These are phyloP conservation scores for Brienomyrus longianalis DNA, from an alignment of 2,113 vertebrate species.

Conservation along the genomic window DNA sequence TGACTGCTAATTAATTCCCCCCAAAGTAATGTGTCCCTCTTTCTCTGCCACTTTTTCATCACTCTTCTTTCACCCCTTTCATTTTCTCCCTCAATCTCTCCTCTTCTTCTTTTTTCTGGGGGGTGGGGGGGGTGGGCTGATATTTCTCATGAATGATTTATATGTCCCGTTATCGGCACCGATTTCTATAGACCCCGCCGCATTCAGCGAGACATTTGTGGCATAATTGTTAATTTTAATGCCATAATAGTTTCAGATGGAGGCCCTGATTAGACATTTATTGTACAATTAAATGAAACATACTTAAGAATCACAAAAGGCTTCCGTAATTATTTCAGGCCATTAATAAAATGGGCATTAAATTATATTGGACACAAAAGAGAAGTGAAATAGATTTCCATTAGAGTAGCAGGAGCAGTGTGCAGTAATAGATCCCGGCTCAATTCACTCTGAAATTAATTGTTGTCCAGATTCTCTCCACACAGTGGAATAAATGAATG, in stretches of 20 bases:
- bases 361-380: conserved; percentile 99
- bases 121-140: conserved; percentile 33
- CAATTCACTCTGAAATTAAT: conserved; percentile 99
- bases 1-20: conserved; percentile 70
- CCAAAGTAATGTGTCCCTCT: conserved; percentile 65
- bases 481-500: conserved; percentile 96
- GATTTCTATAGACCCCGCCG: conserved; percentile 99
- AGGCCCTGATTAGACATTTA: conserved; percentile 99
- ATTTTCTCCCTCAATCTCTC: conserved; percentile 47
- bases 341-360: conserved; percentile 99
- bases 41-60: conserved; percentile 58
- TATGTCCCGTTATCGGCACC: conserved; percentile 99
- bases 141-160: conserved; percentile 99
- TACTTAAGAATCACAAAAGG: conserved; percentile 99
- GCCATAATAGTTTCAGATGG: conserved; percentile 99
- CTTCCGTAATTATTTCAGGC: conserved; percentile 99
- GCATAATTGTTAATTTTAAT: conserved; percentile 99
- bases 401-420: conserved; percentile 99
- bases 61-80: conserved; percentile 48
- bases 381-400: conserved; percentile 99
- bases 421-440: conserved; percentile 99
- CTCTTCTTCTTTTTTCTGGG: conserved; percentile 70
- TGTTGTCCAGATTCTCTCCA: conserved; percentile 99
- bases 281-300: conserved; percentile 99
- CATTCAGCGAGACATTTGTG: conserved; percentile 89